Percentiles rank a stretch among this genome's conserved stretches.
These are phyloP conservation scores for Urophycis tenuis DNA, from an alignment of 2,797 vertebrate genomes.

Conservation along the genomic window DNA sequence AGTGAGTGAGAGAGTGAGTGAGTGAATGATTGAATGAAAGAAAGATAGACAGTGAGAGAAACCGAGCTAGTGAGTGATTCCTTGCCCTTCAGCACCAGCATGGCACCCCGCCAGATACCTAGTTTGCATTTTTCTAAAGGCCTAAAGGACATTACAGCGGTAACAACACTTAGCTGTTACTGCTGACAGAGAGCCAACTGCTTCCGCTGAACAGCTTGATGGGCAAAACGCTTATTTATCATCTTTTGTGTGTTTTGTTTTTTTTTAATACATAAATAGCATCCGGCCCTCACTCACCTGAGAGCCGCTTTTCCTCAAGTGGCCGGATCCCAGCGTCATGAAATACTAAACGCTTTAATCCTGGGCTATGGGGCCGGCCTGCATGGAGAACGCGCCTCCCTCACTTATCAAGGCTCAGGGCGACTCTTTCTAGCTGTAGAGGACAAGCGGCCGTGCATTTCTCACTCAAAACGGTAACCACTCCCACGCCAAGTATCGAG, in stretches of 20 bases:
- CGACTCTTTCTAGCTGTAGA: no score
- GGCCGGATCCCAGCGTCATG: not conserved
- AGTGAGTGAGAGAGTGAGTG: not conserved
- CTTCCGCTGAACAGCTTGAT: not conserved
- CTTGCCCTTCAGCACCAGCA: not conserved
- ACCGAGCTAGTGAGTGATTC: not conserved
- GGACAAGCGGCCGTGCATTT: no score
- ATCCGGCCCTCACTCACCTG: no score
- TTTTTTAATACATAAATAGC: not conserved
- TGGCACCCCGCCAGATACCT: constrained; percentile 10
- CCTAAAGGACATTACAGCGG: constrained; percentile 20
- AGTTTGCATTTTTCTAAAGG: constrained; percentile 21
- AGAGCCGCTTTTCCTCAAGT: not conserved
- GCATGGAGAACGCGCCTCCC: no score
- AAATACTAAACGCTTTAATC: no score
- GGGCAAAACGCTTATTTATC: constrained; percentile 9
- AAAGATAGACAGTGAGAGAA: not conserved
- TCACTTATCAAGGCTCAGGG: no score
- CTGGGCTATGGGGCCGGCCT: no score
- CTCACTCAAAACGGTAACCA: no score
- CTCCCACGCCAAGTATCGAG: no score
- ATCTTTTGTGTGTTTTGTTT: constrained; percentile 5
- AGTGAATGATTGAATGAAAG: not conserved
- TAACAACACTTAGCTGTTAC: constrained; percentile 25
- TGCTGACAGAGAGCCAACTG: constrained; percentile 8